These are phyloP conservation scores for Drosophila funebris DNA, from an alignment of 1,140 invertebrate genomes.

Conservation along the genomic window DNA sequence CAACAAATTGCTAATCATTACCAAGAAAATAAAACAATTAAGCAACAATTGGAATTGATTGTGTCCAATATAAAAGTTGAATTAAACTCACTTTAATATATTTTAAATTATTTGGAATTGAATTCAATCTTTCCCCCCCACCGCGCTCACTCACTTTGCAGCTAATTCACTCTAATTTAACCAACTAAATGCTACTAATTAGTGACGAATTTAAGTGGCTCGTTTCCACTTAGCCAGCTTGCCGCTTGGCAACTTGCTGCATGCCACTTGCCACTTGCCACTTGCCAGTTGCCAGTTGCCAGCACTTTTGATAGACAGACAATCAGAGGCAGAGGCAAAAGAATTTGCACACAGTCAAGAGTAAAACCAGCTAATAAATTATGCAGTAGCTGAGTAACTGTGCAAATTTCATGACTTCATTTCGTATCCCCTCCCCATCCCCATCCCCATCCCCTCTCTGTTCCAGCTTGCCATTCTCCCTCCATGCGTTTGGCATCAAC, in stretches of 20 bases:
- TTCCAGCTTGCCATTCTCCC: not conserved
- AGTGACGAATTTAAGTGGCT: slow-evolving; percentile 17
- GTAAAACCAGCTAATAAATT: slow-evolving; percentile 67
- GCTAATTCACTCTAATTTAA: not conserved
- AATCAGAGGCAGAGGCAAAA: slow-evolving; percentile 13
- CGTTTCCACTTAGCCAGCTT: not conserved
- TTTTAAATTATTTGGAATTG: too few species aligned
- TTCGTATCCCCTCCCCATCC: slow-evolving; percentile 31
- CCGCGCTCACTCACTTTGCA: not conserved
- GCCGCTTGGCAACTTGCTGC: not conserved
- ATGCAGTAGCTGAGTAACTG: slow-evolving; percentile 62
- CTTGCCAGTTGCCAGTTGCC: not conserved
- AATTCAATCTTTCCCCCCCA: not conserved
- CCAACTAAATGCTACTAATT: slow-evolving; percentile 14
- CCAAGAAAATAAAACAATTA: too few species aligned
- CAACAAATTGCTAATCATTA: too few species aligned
- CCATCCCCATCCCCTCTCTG: not conserved
- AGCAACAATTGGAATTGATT: too few species aligned
- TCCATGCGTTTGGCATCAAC: not conserved
- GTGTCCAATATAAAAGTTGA: too few species aligned
- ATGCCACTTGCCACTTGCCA: slow-evolving; percentile 2
- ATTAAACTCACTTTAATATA: too few species aligned
- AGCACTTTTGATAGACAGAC: slow-evolving; percentile 27
- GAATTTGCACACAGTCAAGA: slow-evolving; percentile 44
- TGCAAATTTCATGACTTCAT: slow-evolving; percentile 70